Base-by-base conservation (phyloP, 2,113 vertebrate species). In the Xenus cinereus region DNA sequence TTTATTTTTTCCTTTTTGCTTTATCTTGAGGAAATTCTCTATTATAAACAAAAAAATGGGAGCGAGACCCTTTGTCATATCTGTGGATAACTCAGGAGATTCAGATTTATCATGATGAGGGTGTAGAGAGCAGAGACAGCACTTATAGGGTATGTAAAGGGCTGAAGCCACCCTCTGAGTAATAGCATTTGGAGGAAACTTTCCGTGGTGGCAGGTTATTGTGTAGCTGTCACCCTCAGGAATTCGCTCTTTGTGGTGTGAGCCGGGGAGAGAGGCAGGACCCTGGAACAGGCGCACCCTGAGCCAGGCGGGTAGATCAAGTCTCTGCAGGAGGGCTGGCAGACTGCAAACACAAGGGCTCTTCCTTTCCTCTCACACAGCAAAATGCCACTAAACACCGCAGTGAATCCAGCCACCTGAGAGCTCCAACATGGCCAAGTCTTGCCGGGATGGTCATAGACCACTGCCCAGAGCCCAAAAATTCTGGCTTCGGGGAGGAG, bases 251-350 rank as follows among this genome's bases (percentile, higher is more conserved):
- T 94, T 67, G 45, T 91, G 45, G 8, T 63, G 28, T 0, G 0
- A 87, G 87, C 35, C 56, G 24, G 16, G 60, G 69, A 39, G 48
- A 43, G 77, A 66, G 64, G 66, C 23, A 87, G 39, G 60, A 62
- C 35, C 17, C 28, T 0, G 0, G 11, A 14, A 2, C 0, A 1
- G 18, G 39, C 2, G 1, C 43, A 24, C 12, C 20, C 60, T 10
- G 30, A 67, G 51, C 22, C 12, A 23, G 24, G 4, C 0, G 1
- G n/a, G 53, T 18, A 53, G 27, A 54, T 54, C 30, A 51, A 37
- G 19, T n/a, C 22, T 37, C 18, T 76, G 22, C 37, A 48, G 20
- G 27, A 72, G n/a, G 48, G 20, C 39, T 63, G 63, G 51, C 35
- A 46, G 41, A 30, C 28, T 0, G 1, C n/a, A 63, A 35, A 18